A percentile compares a stretch with the other conserved stretches of the same genome.
These are phyloP conservation scores for Eurypyga helias DNA, from an alignment of 2,113 vertebrate species.

Conservation along the genomic window DNA sequence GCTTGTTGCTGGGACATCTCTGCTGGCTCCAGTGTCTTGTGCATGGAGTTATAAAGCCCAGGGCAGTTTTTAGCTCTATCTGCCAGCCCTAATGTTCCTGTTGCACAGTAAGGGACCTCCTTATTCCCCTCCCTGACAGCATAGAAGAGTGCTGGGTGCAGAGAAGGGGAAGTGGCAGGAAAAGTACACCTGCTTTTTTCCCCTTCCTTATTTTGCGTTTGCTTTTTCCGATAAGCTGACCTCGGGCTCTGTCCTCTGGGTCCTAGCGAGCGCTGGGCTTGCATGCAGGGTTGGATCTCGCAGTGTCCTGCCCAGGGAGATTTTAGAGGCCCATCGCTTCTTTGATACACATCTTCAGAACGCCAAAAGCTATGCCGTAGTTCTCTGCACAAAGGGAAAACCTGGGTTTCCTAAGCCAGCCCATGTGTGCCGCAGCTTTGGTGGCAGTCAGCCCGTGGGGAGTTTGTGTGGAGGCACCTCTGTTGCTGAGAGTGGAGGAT, in stretches of 20 bases:
- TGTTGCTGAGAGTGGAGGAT: neutral
- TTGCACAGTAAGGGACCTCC: neutral
- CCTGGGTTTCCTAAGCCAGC: neutral
- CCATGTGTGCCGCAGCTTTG: neutral
- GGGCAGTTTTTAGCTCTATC: neutral
- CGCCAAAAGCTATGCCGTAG: neutral
- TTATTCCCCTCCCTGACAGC: neutral
- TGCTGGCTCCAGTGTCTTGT: neutral
- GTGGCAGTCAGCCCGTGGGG: rapidly evolving
- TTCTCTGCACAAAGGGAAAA: neutral
- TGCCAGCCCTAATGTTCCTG: neutral
- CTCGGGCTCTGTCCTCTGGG: neutral
- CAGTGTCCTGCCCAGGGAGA: neutral
- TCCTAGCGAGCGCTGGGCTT: rapidly evolving
- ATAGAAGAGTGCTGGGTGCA: neutral
- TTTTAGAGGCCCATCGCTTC: neutral
- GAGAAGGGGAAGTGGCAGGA: neutral
- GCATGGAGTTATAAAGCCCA: rapidly evolving
- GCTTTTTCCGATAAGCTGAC: neutral
- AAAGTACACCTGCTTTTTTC: neutral
- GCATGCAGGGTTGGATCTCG: neutral
- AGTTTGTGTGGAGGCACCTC: neutral
- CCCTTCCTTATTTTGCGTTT: neutral
- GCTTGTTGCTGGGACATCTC: neutral
- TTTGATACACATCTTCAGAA: rapidly evolving